These are phyloP conservation scores for Cheilosia urbana DNA, from an alignment of 2,888 invertebrate species.

Conservation along the genomic window DNA sequence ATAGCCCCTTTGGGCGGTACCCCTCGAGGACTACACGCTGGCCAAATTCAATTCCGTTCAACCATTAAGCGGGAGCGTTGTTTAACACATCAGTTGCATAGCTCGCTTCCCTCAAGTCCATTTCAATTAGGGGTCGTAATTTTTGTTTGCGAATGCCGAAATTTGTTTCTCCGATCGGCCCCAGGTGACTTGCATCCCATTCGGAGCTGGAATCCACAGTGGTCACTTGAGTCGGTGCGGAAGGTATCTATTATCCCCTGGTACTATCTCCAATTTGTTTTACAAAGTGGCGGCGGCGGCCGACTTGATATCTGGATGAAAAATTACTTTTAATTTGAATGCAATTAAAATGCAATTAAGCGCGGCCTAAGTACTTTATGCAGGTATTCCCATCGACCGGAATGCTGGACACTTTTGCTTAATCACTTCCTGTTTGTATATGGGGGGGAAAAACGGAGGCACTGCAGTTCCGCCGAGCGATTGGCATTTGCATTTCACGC, in stretches of 20 bases:
- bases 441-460: neutral
- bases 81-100: constrained; percentile 17
- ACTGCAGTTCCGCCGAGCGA: constrained; percentile 18
- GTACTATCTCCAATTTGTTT: neutral
- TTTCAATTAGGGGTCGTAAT: constrained; percentile 60
- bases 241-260: constrained; percentile 25
- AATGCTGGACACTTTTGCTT: constrained; percentile 1
- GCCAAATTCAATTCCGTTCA: constrained; percentile 47
- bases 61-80: neutral
- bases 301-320: constrained; percentile 64
- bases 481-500: constrained; percentile 20
- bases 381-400: constrained; percentile 8
- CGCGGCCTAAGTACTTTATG: neutral
- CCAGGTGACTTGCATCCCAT: neutral
- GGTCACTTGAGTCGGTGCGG: constrained; percentile 9
- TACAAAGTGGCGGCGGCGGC: neutral
- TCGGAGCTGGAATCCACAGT: neutral
- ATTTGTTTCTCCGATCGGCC: constrained; percentile 50
- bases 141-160: constrained; percentile 44
- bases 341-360: constrained; percentile 74
- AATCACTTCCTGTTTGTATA: constrained; percentile 7
- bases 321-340: constrained; percentile 69
- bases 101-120: constrained; percentile 1
- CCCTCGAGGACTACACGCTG: constrained; percentile 1
- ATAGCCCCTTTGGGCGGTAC: neutral